A percentile compares a stretch with the other conserved stretches of the same genome.
These are phyloP conservation scores for Abrostola tripartita DNA, from an alignment of 2,888 invertebrate species.

Conservation along the genomic window DNA sequence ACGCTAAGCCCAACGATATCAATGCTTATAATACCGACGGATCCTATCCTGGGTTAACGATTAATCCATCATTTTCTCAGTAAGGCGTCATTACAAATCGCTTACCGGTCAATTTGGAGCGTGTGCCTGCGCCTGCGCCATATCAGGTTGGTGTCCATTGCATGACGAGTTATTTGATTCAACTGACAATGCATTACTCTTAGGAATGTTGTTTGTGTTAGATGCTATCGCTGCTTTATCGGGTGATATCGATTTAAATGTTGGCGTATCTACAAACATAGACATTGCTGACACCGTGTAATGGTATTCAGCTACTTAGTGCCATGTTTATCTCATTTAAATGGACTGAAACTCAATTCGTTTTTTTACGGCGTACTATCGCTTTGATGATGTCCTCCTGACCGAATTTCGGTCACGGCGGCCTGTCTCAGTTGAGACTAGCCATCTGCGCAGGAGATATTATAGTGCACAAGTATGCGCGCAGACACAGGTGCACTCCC, in stretches of 20 bases:
- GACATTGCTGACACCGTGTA: not conserved
- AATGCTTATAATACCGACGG: not conserved
- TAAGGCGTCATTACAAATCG: constrained; percentile 45
- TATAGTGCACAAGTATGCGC: too few species aligned
- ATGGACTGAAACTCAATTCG: too few species aligned
- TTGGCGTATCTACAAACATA: not conserved
- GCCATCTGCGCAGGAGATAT: too few species aligned
- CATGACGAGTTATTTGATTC: not conserved
- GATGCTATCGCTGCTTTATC: not conserved
- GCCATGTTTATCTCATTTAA: not conserved
- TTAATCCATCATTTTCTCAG: constrained; percentile 28
- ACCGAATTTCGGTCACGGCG: too few species aligned
- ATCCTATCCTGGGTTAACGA: constrained; percentile 12
- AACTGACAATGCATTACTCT: constrained; percentile 8
- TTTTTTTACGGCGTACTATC: too few species aligned
- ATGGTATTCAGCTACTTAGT: not conserved
- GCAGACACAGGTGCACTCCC: too few species aligned
- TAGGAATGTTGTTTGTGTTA: constrained; percentile 19
- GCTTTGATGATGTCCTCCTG: too few species aligned
- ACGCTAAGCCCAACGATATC: not conserved
- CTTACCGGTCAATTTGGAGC: constrained; percentile 40
- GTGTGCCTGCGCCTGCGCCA: constrained; percentile 3
- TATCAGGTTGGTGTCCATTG: constrained; percentile 28
- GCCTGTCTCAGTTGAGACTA: too few species aligned
- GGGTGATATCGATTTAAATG: not conserved